Evolutionary conservation across 2,113 vertebrate species (phyloP).

Genomic region (Cinclus mexicanus): DNA sequence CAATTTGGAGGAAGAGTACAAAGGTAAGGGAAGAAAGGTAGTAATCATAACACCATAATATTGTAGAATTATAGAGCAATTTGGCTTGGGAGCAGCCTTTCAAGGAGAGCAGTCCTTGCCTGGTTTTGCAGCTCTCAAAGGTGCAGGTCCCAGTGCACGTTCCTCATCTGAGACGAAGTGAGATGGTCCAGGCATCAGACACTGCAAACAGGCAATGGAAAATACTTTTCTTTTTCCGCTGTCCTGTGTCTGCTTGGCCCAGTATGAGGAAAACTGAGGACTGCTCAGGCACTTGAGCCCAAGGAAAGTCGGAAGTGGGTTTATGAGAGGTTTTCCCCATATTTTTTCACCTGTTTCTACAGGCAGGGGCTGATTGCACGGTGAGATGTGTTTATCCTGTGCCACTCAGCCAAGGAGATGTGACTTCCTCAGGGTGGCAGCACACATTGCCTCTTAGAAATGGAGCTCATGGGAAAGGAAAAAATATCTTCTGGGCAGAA

Average conservation of each 20-base stretch:
- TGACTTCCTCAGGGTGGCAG: background rate
- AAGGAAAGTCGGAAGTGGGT: background rate
- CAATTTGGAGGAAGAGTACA: rapidly evolving
- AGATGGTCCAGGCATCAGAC: background rate
- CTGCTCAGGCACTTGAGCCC: background rate
- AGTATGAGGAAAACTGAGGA: background rate
- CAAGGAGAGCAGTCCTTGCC: background rate
- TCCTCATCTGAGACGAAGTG: background rate
- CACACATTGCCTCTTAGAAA: background rate
- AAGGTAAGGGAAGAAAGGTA: background rate
- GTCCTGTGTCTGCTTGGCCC: background rate
- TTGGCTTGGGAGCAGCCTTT: background rate
- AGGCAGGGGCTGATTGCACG: rapidly evolving
- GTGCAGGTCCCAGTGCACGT: background rate
- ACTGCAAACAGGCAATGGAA: background rate
- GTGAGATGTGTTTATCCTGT: background rate
- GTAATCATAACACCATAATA: background rate
- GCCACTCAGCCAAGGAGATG: background rate
- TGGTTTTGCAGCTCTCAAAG: background rate
- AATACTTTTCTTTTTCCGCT: background rate
- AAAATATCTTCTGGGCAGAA: background rate
- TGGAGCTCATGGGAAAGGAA: background rate
- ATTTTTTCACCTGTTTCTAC: background rate
- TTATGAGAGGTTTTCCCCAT: background rate
- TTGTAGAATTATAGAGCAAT: background rate